Evolutionary conservation across 2,797 vertebrate genomes (phyloP).

Genomic region (Sylvia borin): DNA sequence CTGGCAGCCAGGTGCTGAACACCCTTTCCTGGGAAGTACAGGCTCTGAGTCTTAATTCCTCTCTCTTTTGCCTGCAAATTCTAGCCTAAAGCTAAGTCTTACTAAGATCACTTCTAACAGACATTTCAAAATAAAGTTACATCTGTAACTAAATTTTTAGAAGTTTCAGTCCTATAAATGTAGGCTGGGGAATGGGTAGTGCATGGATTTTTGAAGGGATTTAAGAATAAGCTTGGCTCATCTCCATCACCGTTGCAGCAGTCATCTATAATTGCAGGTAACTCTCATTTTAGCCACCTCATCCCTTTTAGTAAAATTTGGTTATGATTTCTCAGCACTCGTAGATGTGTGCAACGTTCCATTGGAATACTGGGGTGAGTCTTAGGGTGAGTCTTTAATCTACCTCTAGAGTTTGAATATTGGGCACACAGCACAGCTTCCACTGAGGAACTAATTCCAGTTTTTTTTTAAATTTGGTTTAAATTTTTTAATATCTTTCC

Average conservation of each 20-base stretch:
- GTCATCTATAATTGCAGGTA: neutral
- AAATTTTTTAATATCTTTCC: neutral
- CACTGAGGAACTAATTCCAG: neutral
- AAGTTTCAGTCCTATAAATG: neutral
- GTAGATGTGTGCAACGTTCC: neutral
- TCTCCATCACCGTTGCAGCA: neutral
- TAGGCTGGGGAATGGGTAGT: neutral
- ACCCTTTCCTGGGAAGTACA: neutral
- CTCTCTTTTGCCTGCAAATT: neutral
- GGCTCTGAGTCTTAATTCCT: neutral
- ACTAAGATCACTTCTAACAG: neutral
- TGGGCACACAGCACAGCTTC: neutral
- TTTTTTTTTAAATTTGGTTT: neutral
- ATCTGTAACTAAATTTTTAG: neutral
- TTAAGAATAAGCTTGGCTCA: neutral
- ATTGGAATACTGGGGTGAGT: neutral
- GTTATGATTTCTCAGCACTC: neutral
- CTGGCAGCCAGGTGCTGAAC: accelerated
- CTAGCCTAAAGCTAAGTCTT: neutral
- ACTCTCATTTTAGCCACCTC: neutral
- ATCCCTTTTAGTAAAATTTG: neutral
- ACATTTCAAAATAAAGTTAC: neutral
- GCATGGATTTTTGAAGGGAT: neutral
- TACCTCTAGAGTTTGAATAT: neutral
- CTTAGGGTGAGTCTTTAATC: neutral